Evolutionary conservation across 2,113 vertebrate genomes (phyloP), one percentile per base, ranked within the genome.

Genomic region (Ornithorhynchus anatinus): DNA sequence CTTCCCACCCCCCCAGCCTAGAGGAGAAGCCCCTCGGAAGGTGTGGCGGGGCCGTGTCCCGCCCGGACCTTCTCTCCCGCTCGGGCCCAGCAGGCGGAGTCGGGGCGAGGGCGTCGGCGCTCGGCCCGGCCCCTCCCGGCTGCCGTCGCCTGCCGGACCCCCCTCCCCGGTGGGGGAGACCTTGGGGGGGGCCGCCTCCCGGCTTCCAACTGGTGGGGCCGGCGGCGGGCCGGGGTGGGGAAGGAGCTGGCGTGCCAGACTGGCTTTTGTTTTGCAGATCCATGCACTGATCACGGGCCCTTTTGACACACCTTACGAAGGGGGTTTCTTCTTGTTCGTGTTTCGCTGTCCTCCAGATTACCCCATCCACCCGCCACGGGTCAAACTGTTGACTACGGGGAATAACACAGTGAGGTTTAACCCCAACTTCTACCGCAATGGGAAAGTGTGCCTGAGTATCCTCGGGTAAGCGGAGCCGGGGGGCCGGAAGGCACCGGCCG

Each of bases 291-390:
- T 99, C 90, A 99, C 97, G 27, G 98, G 97, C 57, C 98, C 98
- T 12, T 99, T 99, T 71, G 98, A 99, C 92, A 99, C 98, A 22
- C 98, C 98, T 25, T 99, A 99, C 68, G 98, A 99, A 91, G 98
- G 97, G 12, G 98, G 98, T 53, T 99, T 99, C 93, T 99, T 99
- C 90, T 95, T 99, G 86, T 99, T 99, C 92, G 93, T 99, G 89
- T 99, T 99, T 89, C 97, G 98, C 89, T 99, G 98, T 88, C 98
- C 98, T 53, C 98, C 98, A 7, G 97, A 99, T 90, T 99, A 99
- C 79, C 98, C 98, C 70, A 99, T 99, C 90, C 97, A 99, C 90
- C 98, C 98, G 1, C 98, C 97, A 6, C 85, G 98, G 38, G 98
- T 99, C 81, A 99, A 99, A 89, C 95, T 99, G 58, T 95, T 99